These are phyloP conservation scores for Ancistrus triradiatus DNA, from an alignment of 2,113 vertebrate genomes.

Conservation along the genomic window DNA sequence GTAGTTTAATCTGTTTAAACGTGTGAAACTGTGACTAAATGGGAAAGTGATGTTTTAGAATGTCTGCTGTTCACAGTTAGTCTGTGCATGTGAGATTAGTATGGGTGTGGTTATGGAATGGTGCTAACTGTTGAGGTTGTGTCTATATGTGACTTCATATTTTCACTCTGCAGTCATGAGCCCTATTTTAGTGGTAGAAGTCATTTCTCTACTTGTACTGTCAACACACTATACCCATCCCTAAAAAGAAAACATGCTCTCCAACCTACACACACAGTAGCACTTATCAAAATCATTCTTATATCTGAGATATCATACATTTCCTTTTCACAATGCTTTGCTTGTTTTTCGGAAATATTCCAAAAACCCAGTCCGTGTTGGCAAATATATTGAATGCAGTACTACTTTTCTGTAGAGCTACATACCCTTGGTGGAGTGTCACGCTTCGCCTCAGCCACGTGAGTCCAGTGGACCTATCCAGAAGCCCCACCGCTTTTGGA, in stretches of 20 bases:
- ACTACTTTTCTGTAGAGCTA: too few relatives aligned
- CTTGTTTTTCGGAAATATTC: too few relatives aligned
- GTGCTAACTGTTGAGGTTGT: conserved; percentile 36
- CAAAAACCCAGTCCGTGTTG: too few relatives aligned
- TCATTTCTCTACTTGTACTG: conserved; percentile 5
- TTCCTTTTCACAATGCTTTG: too few relatives aligned
- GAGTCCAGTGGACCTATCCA: too few relatives aligned
- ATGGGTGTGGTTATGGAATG: conserved; percentile 26
- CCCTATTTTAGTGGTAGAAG: conserved; percentile 22
- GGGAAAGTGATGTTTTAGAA: conserved; percentile 18
- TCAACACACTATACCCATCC: conserved; percentile 4
- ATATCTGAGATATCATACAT: too few relatives aligned
- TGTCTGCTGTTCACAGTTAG: conserved; percentile 1
- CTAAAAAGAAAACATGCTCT: conserved; percentile 16
- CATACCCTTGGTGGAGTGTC: too few relatives aligned
- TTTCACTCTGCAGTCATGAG: conserved; percentile 30
- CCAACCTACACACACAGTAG: background rate
- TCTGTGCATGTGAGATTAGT: conserved; percentile 16
- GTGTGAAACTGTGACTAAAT: conserved; percentile 28
- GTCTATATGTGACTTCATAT: conserved; percentile 31
- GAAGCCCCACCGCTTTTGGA: too few relatives aligned
- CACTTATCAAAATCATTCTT: conserved; percentile 15
- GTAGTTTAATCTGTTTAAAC: too few relatives aligned
- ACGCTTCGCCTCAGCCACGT: too few relatives aligned
- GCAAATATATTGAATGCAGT: too few relatives aligned